Evolutionary conservation across 2,888 invertebrate genomes (phyloP), one percentile per base, ranked within the genome.

Genomic region (Spatulosminthurus flaviceps): DNA sequence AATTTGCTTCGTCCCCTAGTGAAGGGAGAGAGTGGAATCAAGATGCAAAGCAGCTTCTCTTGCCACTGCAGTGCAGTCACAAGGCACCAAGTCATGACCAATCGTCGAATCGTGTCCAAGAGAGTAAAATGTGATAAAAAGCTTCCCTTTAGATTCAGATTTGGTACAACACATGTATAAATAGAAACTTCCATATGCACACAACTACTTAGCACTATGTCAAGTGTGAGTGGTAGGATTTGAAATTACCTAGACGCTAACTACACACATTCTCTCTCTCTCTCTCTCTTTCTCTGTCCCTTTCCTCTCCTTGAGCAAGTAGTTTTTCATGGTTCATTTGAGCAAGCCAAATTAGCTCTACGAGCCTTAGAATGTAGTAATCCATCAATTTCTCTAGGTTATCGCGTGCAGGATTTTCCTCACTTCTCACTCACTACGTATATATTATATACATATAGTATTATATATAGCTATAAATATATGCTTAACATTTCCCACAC

Each of bases 11-110:
- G n/a, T n/a, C n/a, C n/a, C n/a, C n/a, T n/a, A n/a, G n/a, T n/a
- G n/a, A n/a, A n/a, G n/a, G n/a, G n/a, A 64, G 22, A 64, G 7
- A 22, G 34, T n/a, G 34, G 21, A 69, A 28, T 29, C 69, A 69
- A n/a, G 28, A 69, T 69, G 69, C 69, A 69, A 69, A 69, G 29
- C 29, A 34, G 21, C 28, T 69, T 29, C 29, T n/a, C 51, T 51
- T 51, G 9, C n/a, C 51, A 51, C 51, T 51, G 51, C 51, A 51
- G 9, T 51, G 51, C 51, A 51, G 51, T 51, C 51, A 51, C 1
- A n/a, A n/a, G n/a, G n/a, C n/a, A 16, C 2, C 51, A 4, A 9
- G 51, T 2, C 51, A 51, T 51, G 51, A 51, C 51, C 51, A 51
- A 51, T 51, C 5, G 51, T 51, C 51, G 51, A 51, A 51, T 51